Evolutionary conservation across 2,888 invertebrate species (phyloP), one percentile per base, ranked within the genome.

Genomic region (Chrysomela aeneicollis): DNA sequence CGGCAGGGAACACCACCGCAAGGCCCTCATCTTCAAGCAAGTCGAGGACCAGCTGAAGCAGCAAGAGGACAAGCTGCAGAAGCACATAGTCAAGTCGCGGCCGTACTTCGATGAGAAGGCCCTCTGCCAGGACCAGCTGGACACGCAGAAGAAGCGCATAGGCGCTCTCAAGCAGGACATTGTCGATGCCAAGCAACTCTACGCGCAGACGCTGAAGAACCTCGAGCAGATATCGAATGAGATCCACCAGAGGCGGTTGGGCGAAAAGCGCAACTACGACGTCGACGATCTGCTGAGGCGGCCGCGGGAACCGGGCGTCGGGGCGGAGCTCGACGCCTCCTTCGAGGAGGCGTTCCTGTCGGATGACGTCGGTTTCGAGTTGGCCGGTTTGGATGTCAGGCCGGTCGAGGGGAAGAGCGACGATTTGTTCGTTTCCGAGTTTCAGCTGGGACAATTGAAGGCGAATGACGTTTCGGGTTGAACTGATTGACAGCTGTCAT

Each of bases 221-320:
- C 85, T 97, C 26, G 97, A 97, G 81, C 89, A 90, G 73, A 97
- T 97, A 67, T 96, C 96, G 8, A 95, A 96, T 83, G 94, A 95
- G 78, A 96, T 95, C 71, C 95, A 95, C 80, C 83, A 85, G 78
- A 88, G 88, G 77, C 85, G 91, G 9, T 88, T 88, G 54, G 75
- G 72, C 54, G 66, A 54, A 12, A 70, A 64, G 17, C 62, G 50
- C 10, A n/a, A n/a, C n/a, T n/a, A n/a, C n/a, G 80, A 81, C 21
- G 73, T 76, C 30, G 73, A 76, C 30, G 87, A 87, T 61, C 76
- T 85, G 53, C 78, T 84, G 9, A 85, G 84, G 67, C 84, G 86
- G 18, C 88, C 88, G 2, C 78, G 89, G 68, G 88, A 89, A 77
- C 89, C 89, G 0, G 89, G 89, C 6, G 89, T 89, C 19, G 89